A percentile compares a stretch with the other conserved stretches of the same genome.
These are phyloP conservation scores for Electrona antarctica DNA, from an alignment of 2,113 vertebrate genomes.

Conservation along the genomic window DNA sequence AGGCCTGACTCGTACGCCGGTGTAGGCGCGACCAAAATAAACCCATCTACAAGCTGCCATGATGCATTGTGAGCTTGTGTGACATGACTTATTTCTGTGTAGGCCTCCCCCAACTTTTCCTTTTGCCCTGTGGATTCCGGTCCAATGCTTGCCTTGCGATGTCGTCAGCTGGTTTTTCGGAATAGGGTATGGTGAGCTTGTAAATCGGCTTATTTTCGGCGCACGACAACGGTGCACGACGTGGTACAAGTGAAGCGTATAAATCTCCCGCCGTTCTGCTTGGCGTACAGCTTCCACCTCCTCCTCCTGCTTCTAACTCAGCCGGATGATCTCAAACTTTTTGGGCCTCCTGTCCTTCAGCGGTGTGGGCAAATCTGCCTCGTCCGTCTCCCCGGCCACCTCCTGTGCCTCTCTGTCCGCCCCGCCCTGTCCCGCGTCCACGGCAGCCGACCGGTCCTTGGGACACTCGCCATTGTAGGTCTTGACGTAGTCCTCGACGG, in stretches of 20 bases:
- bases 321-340: conserved; percentile 72
- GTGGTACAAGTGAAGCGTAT: no score
- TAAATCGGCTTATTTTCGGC: no score
- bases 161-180: no score
- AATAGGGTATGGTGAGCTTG: no score
- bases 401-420: conserved; percentile 76
- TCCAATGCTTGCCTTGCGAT: no score
- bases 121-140: no score
- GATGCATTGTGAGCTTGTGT: no score
- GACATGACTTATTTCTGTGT: no score
- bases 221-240: not conserved
- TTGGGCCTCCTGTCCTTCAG: conserved; percentile 57
- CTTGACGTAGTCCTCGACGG: conserved; percentile 90
- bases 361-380: conserved; percentile 72
- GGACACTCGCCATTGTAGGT: conserved; percentile 97
- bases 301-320: conserved; percentile 60
- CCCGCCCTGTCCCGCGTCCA: conserved; percentile 72
- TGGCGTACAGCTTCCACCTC: not conserved
- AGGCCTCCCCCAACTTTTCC: no score
- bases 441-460: conserved; percentile 80
- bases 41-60: no score
- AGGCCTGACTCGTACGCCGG: no score
- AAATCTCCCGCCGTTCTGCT: not conserved
- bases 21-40: no score
- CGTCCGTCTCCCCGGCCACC: conserved; percentile 76